Base-by-base conservation (phyloP, 1,140 invertebrate genomes). In the Danaus melanippus region DNA sequence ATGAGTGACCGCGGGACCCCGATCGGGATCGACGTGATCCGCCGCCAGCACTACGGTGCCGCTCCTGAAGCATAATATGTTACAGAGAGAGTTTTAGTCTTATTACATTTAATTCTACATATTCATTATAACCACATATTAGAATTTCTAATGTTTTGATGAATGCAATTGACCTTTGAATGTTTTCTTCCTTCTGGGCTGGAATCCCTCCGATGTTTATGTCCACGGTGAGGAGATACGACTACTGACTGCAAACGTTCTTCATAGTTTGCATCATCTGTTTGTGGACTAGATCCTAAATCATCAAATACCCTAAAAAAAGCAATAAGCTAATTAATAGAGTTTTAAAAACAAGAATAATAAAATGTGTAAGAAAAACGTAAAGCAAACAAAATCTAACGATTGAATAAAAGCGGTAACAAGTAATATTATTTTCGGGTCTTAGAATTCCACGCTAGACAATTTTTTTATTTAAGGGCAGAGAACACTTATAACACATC, bases 161-260 rank as follows among this genome's bases (percentile, higher is more conserved):
- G 21, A 32, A 32, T 32, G 21, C 21, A 32, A 32, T 32, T 32
- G 60, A 82, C 83, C 61, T 84, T 86, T 47, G 81, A 84, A 68
- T 81, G 77, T 66, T 86, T 84, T 45, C 79, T 64, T 46, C 84
- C 84, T 43, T 86, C 84, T 0, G 81, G 70, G 52, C 78, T 86
- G n/a, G 84, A 86, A 51, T 86, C 84, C 11, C 80, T 70, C 8
- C 79, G 67, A 47, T 84, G 84, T 46, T 74, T 72, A 42, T 82
- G 72, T 10, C 71, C 71, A 21, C 80, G 74, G 58, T 81, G 81
- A 9, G 84, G 84, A 40, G 84, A 86, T 9, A 84, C 79, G 10
- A 86, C 81, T 7, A 86, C 84, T n/a, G 79, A 84, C 56, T 84
- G 81, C 39, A 84, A 58, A 45, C 81, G 63, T 51, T 86, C 83